Percentiles rank a stretch among this genome's conserved stretches.
phyloP scores from a whole-genome alignment of 1,140 invertebrate genomes.

The Ceratosolen fusciceps region DNA sequence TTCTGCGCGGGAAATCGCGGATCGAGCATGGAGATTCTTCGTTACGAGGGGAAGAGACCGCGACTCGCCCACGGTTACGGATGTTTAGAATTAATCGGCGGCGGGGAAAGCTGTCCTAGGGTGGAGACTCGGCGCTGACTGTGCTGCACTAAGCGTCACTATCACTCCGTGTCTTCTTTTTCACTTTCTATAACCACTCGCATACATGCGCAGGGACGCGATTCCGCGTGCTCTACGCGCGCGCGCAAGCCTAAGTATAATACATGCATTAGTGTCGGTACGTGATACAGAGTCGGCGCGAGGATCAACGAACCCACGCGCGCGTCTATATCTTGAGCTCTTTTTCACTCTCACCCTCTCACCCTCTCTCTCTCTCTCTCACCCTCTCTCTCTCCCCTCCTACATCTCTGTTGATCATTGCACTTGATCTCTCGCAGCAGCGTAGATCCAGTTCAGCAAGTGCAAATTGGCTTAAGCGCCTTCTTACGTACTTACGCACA shows the following conservation, averaged over 20 bases:
- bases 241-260: not conserved
- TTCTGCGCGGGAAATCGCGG: no score
- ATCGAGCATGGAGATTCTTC: no score
- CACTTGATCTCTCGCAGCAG: conserved; percentile 19
- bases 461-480: conserved; percentile 20
- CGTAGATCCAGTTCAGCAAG: not conserved
- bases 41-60: no score
- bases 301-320: conserved; percentile 75
- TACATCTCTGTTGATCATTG: not conserved
- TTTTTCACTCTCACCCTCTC: not conserved
- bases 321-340: conserved; percentile 61
- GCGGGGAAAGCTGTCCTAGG: no score
- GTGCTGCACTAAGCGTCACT: conserved; percentile 15
- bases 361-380: not conserved
- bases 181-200: not conserved
- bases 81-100: no score
- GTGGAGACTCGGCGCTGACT: not conserved
- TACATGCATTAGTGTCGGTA: conserved; percentile 27
- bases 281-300: conserved; percentile 63
- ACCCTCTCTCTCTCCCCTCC: not conserved
- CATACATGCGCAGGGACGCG: not conserved
- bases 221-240: not conserved
- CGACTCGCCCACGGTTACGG: no score
- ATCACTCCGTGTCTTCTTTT: not conserved
- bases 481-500: conserved; percentile 15